A percentile compares a stretch with the other conserved stretches of the same genome.
These are phyloP conservation scores for Oreochromis niloticus DNA, from an alignment of 2,113 vertebrate genomes.

Conservation along the genomic window DNA sequence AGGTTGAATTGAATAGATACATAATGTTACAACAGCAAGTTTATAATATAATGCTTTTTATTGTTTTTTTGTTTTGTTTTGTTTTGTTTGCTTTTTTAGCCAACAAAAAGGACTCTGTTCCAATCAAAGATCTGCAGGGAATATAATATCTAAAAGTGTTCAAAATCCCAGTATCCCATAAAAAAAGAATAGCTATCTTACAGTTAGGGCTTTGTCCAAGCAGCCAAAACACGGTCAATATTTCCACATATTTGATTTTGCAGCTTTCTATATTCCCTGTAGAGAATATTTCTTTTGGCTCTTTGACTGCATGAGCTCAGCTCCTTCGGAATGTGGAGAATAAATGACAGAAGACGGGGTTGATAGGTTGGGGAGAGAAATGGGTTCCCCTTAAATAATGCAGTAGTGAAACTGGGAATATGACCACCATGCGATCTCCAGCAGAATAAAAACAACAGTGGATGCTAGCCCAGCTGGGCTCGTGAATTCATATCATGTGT, in stretches of 20 bases:
- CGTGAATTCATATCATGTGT: constrained; percentile 39
- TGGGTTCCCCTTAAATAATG: constrained; percentile 62
- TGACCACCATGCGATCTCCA: constrained; percentile 33
- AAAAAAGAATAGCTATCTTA: background rate
- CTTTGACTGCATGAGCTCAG: background rate
- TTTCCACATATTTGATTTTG: background rate
- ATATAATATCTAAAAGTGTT: constrained; percentile 9
- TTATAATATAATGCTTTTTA: constrained; percentile 1
- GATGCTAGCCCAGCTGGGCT: constrained; percentile 13
- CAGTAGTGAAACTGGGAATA: constrained; percentile 38
- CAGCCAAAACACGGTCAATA: background rate
- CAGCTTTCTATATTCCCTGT: background rate
- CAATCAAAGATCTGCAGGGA: constrained; percentile 33
- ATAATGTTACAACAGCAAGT: background rate
- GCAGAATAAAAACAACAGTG: constrained; percentile 34
- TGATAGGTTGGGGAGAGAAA: constrained; percentile 27
- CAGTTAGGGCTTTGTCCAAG: background rate
- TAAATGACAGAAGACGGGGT: constrained; percentile 1
- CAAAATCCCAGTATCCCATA: constrained; percentile 5
- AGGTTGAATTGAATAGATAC: background rate
- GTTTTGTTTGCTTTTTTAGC: background rate
- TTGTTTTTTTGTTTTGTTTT: background rate
- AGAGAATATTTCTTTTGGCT: background rate
- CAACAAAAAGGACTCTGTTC: constrained; percentile 1
- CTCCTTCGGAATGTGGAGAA: background rate